Conservation (phyloP, 2,113 vertebrate genomes). For the Paedocypris sp. region DNA sequence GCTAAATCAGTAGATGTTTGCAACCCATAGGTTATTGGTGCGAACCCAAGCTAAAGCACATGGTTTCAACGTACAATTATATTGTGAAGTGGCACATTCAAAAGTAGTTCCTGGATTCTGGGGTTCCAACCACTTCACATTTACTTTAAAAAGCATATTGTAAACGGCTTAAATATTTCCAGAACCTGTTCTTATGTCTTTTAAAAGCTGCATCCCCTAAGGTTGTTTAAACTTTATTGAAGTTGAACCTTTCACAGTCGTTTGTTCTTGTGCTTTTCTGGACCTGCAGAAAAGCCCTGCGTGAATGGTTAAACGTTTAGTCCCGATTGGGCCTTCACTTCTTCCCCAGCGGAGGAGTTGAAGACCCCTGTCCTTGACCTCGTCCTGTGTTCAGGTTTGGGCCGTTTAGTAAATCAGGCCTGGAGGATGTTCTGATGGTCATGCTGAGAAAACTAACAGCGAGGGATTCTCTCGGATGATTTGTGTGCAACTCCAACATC, state of each 20-base stretch:
- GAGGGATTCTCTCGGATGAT: slow-evolving; percentile 2
- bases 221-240: no score
- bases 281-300: background rate
- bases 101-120: no score
- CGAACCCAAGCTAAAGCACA: no score
- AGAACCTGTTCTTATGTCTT: no score
- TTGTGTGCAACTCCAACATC: background rate
- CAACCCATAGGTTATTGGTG: no score
- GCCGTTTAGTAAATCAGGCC: slow-evolving; percentile 22
- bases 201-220: no score
- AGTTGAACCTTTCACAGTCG: no score
- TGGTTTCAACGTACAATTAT: no score
- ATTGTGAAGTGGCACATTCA: no score
- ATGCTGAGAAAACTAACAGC: slow-evolving; percentile 14
- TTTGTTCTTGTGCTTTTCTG: background rate
- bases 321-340: background rate
- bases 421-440: background rate
- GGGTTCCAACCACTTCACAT: no score
- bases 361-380: background rate
- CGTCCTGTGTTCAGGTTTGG: background rate
- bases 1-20: no score
- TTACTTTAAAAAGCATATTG: no score
- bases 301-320: slow-evolving; percentile 3
- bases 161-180: background rate
- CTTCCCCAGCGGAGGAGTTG: slow-evolving; percentile 2